Evolutionary conservation across 2,113 vertebrate genomes (phyloP), one percentile per base, ranked within the genome.

Genomic region (Paradisaea rubra): DNA sequence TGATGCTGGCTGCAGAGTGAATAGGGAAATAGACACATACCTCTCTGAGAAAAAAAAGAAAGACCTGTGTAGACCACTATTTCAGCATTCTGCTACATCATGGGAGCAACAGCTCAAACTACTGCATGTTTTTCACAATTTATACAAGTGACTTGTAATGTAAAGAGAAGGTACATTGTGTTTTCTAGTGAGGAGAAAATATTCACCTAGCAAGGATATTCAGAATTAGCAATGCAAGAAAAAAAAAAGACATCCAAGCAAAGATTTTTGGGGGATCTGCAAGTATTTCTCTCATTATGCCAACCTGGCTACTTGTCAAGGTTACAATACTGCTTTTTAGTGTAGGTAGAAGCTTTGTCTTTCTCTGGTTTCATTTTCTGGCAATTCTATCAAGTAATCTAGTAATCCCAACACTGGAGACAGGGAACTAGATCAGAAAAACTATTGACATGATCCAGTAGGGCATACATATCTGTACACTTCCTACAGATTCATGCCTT

Each of bases 401-500:
- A 39, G 14, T n/a, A 79, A 82, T 37, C 15, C 3, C 12, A 63
- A 30, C 12, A 20, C 31, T 41, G 11, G 39, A 56, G 37, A n/a
- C 33, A 35, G 39, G 25, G 12, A 79, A 35, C 7, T 37, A 41
- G 35, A 54, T 53, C 53, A 68, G 31, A 42, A 39, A 24, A 80
- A 20, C 20, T 57, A 8, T 15, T 52, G 28, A 47, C 2, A 1
- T 42, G 25, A 57, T 66, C 6, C 30, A 65, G 3, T 42, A 31
- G 4, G 13, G 4, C 28, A 64, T 11, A 52, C 5, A 10, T 27
- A 60, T 42, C 41, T 73, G 10, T 23, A 56, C 15, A 41, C 6
- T 82, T 37, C 20, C 28, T 44, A 10, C 1, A 7, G 20, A 72
- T 14, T 59, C 0, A 0, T 72, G 37, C 6, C 31, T 73, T 78